Evolutionary conservation across 92 coral and sea anemone species (phyloP).

Genomic region (Palythoa heliodiscus): DNA sequence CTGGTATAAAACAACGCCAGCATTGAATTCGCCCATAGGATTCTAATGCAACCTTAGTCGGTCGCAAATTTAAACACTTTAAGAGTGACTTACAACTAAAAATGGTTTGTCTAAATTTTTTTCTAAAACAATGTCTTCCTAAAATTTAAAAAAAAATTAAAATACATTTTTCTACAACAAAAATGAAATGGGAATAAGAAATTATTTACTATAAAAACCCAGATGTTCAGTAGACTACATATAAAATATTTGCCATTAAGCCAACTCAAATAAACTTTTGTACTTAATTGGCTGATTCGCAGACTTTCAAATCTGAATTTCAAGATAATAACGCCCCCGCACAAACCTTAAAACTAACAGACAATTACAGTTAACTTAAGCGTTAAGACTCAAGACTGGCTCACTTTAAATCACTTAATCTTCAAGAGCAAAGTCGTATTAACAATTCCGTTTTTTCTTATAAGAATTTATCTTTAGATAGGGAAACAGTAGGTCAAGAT

Average conservation of each 20-base stretch:
- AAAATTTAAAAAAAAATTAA: background rate
- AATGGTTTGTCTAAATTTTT: background rate
- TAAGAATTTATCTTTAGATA: slow-evolving; percentile 10
- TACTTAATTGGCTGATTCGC: background rate
- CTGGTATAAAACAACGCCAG: slow-evolving; percentile 8
- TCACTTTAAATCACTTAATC: slow-evolving; percentile 1
- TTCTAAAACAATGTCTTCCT: background rate
- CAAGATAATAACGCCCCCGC: background rate
- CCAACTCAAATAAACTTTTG: background rate
- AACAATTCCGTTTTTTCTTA: background rate
- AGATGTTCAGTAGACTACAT: background rate
- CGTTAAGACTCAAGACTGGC: background rate
- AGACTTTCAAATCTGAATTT: slow-evolving; percentile 21
- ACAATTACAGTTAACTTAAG: background rate
- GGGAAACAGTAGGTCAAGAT: background rate
- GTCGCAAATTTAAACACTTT: background rate
- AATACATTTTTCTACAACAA: background rate
- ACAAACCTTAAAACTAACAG: background rate
- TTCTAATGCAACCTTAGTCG: background rate
- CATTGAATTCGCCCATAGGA: background rate
- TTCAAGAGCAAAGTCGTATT: background rate
- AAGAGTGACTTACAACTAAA: background rate
- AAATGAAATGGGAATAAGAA: background rate
- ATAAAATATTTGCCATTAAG: background rate
- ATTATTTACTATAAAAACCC: background rate